Conservation (phyloP, 2,797 vertebrate genomes). For the Platyrinchus mystaceus region DNA sequence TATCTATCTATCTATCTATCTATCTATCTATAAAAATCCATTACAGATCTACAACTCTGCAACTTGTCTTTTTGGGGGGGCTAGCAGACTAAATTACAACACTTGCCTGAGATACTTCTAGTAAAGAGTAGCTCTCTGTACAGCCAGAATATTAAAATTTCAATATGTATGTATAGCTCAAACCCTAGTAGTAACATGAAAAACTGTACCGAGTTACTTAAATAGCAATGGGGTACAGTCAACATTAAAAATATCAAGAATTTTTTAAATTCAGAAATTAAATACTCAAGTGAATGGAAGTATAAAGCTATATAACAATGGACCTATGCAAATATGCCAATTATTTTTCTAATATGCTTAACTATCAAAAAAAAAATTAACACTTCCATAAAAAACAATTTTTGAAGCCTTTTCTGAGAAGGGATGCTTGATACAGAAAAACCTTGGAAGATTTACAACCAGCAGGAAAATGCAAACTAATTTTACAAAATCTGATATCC, state of each 20-base stretch:
- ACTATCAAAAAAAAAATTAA: neutral
- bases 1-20: no score
- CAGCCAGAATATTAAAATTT: neutral
- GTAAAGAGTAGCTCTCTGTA: neutral
- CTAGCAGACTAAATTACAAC: neutral
- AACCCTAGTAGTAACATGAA: neutral
- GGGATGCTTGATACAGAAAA: neutral
- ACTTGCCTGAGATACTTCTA: neutral
- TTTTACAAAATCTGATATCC: neutral
- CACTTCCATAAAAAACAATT: neutral
- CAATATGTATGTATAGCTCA: neutral
- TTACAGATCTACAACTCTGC: neutral
- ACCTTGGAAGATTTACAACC: neutral
- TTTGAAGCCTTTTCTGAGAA: neutral
- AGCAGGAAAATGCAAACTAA: neutral
- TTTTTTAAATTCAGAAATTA: neutral
- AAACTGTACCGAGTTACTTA: neutral
- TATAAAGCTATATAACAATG: neutral
- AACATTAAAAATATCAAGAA: neutral
- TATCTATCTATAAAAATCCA: neutral
- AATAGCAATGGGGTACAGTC: accelerated
- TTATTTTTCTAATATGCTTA: neutral
- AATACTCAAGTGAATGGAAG: neutral
- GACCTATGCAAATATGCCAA: neutral
- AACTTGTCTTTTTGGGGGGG: neutral